These are phyloP conservation scores for Sylvilagus bachmani DNA, from an alignment of 2,113 vertebrate genomes.

Conservation along the genomic window DNA sequence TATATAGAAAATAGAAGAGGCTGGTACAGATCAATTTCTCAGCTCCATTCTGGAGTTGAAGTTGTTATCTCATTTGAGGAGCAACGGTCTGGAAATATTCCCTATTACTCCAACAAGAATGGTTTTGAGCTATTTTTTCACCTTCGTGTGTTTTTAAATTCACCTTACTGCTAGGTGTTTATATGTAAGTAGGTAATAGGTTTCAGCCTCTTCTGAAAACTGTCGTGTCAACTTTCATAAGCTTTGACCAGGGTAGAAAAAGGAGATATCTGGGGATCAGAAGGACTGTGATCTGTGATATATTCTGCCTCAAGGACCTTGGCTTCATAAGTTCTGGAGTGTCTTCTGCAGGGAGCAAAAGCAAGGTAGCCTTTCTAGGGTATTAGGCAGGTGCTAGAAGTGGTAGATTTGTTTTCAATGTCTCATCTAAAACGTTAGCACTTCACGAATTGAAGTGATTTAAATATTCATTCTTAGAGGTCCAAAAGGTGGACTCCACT, in stretches of 20 bases:
- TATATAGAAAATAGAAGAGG: slow-evolving; percentile 65
- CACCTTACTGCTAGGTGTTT: slow-evolving; percentile 50
- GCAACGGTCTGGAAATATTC: background rate
- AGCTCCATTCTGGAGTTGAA: slow-evolving; percentile 27
- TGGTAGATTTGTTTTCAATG: slow-evolving; percentile 51
- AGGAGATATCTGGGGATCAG: slow-evolving; percentile 63
- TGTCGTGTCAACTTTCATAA: slow-evolving; percentile 57
- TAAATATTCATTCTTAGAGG: slow-evolving; percentile 16
- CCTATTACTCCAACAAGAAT: background rate
- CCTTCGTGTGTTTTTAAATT: slow-evolving; percentile 52
- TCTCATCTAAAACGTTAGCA: slow-evolving; percentile 57
- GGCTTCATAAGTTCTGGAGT: slow-evolving; percentile 1
- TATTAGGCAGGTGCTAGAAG: slow-evolving; percentile 25
- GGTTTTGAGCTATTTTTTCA: slow-evolving; percentile 38
- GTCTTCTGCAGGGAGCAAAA: slow-evolving; percentile 14
- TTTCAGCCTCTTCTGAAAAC: slow-evolving; percentile 58
- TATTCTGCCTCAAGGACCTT: background rate
- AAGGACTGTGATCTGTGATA: slow-evolving; percentile 39
- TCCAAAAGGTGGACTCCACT: background rate
- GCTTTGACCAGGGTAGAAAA: slow-evolving; percentile 50
- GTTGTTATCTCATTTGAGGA: slow-evolving; percentile 16
- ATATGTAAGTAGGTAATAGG: slow-evolving; percentile 56
- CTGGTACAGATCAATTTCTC: slow-evolving; percentile 63
- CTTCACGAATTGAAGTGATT: slow-evolving; percentile 42
- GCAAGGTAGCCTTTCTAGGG: slow-evolving; percentile 19